These are phyloP conservation scores for Poecilia wingei DNA, from an alignment of 2,797 vertebrate species.

Conservation along the genomic window DNA sequence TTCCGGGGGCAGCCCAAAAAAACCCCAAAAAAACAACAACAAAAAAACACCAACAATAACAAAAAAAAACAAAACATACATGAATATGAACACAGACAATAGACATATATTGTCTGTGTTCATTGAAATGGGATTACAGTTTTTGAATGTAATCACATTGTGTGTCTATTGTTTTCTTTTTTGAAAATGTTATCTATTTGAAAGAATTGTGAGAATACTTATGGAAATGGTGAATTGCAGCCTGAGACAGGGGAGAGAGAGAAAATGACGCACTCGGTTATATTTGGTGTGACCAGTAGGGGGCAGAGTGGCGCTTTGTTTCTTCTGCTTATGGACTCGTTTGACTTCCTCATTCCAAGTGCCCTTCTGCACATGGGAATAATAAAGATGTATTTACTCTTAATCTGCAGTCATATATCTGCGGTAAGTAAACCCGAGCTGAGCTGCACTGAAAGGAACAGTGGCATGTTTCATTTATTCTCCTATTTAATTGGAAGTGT, in stretches of 20 bases:
- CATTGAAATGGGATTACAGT: no score
- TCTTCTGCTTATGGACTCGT: background rate
- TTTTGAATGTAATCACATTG: background rate
- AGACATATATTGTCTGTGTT: background rate
- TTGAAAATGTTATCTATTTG: background rate
- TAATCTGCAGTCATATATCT: no score
- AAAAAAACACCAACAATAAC: no score
- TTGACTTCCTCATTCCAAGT: background rate
- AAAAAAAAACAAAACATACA: background rate
- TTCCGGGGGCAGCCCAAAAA: no score
- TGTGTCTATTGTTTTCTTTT: background rate
- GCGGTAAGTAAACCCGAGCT: no score
- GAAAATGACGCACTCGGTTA: background rate
- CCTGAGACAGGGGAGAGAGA: background rate
- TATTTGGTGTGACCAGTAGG: background rate
- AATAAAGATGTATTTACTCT: no score
- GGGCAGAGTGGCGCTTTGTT: no score
- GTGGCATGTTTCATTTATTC: background rate
- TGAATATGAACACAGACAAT: background rate
- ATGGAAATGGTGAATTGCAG: background rate
- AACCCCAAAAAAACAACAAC: no score
- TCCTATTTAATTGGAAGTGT: no score
- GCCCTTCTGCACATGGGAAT: no score
- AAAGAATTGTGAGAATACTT: background rate
- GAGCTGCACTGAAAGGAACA: no score